Conservation (phyloP, 2,888 invertebrate genomes). For the Heterodera filipjevi region DNA sequence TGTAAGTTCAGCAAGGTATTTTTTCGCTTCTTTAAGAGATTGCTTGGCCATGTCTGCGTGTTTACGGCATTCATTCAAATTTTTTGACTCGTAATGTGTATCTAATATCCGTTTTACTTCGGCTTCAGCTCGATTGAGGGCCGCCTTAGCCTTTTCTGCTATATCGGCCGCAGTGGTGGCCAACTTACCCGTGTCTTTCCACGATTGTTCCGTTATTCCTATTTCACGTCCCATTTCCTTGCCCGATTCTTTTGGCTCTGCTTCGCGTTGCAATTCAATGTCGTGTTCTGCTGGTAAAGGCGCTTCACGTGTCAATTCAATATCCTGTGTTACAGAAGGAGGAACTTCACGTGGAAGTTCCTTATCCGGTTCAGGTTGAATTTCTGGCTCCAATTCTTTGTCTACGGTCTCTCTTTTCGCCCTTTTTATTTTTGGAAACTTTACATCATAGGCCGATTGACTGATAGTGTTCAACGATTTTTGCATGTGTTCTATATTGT, state of each 20-base stretch:
- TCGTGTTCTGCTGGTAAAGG: not conserved
- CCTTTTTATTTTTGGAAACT: not conserved
- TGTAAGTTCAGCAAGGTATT: not conserved
- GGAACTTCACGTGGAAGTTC: not conserved
- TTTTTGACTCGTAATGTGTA: not conserved
- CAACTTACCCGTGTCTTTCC: not conserved
- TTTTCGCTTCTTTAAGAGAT: not conserved
- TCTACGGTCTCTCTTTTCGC: not conserved
- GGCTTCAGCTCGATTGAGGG: not conserved
- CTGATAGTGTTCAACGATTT: not conserved
- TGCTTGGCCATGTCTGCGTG: not conserved
- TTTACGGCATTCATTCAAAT: not conserved
- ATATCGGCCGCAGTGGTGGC: not conserved
- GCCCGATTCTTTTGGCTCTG: not conserved
- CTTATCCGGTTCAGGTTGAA: not conserved
- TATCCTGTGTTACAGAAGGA: not conserved
- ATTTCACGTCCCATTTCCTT: not conserved
- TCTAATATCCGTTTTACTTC: not conserved
- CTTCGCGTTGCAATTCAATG: not conserved
- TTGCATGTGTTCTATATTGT: not conserved
- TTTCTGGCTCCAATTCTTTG: not conserved
- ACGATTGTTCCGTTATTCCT: not conserved
- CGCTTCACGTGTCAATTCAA: not conserved
- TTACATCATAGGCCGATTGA: not conserved
- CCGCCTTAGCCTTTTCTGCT: not conserved